Evolutionary conservation across 1,140 invertebrate genomes (phyloP).

Genomic region (Bombus confusus): DNA sequence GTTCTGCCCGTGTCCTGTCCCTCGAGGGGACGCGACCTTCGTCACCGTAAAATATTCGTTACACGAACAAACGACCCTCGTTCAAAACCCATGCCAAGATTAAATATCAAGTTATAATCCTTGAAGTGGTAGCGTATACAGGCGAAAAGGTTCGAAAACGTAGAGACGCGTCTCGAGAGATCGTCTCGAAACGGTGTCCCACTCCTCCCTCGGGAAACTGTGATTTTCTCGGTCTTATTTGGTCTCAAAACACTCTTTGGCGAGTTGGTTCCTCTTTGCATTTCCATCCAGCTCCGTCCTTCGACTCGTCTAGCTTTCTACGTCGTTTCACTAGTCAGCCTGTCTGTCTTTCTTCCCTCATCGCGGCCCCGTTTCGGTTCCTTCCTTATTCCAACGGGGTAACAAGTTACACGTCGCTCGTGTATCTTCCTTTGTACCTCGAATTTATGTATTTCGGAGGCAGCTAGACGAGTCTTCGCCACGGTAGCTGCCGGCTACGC

Average conservation of each 20-base stretch:
- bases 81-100: constrained; percentile 26
- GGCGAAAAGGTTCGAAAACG: constrained; percentile 17
- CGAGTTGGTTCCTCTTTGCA: constrained; percentile 29
- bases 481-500: constrained; percentile 7
- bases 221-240: constrained; percentile 61
- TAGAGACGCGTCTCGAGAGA: constrained; percentile 19
- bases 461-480: constrained; percentile 12
- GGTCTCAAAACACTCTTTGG: constrained; percentile 61
- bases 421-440: constrained; percentile 56
- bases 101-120: constrained; percentile 42
- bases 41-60: constrained; percentile 21
- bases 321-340: neutral
- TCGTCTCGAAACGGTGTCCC: constrained; percentile 22
- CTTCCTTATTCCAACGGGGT: neutral
- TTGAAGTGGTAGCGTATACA: constrained; percentile 18
- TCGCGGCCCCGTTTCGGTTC: neutral
- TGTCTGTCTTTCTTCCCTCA: neutral
- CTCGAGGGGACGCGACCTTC: neutral
- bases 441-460: constrained; percentile 59
- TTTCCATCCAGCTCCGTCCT: constrained; percentile 41
- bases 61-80: neutral
- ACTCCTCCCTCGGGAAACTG: neutral
- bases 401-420: constrained; percentile 60
- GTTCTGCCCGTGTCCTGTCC: neutral
- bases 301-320: neutral